These are phyloP conservation scores for Sclerurus mexicanus DNA, from an alignment of 2,113 vertebrate genomes.

Conservation along the genomic window DNA sequence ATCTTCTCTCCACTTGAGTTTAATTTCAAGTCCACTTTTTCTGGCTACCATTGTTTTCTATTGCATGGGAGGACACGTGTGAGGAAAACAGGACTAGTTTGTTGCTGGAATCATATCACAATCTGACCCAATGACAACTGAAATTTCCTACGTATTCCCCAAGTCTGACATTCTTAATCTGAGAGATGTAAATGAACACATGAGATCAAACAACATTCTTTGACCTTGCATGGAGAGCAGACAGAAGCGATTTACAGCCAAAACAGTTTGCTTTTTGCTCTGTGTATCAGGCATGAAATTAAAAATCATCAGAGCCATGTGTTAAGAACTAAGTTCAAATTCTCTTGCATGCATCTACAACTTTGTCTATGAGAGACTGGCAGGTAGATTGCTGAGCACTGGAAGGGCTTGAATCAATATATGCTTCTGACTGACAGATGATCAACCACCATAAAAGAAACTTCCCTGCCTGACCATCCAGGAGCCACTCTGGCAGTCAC, in stretches of 20 bases:
- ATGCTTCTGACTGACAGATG: neutral
- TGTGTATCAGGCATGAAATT: conserved; percentile 50
- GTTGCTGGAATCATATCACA: neutral
- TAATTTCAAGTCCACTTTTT: neutral
- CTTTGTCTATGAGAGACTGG: neutral
- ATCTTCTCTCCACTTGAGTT: neutral
- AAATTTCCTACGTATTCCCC: neutral
- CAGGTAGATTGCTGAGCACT: neutral
- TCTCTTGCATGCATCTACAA: conserved; percentile 1
- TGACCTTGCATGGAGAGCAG: neutral
- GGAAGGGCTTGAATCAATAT: neutral
- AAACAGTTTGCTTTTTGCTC: neutral
- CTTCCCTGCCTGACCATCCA: neutral
- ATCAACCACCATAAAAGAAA: neutral
- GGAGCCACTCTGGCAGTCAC: neutral
- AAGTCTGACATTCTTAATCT: neutral
- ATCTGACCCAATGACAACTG: neutral
- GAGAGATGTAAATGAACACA: neutral
- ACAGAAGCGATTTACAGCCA: neutral
- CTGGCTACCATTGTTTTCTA: neutral
- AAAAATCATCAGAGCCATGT: conserved; percentile 47
- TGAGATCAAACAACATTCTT: neutral
- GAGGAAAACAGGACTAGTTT: neutral
- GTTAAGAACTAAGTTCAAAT: conserved; percentile 18
- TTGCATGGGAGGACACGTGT: neutral